Base-by-base conservation (phyloP, 2,797 vertebrate genomes). In the Dermochelys coriacea region DNA sequence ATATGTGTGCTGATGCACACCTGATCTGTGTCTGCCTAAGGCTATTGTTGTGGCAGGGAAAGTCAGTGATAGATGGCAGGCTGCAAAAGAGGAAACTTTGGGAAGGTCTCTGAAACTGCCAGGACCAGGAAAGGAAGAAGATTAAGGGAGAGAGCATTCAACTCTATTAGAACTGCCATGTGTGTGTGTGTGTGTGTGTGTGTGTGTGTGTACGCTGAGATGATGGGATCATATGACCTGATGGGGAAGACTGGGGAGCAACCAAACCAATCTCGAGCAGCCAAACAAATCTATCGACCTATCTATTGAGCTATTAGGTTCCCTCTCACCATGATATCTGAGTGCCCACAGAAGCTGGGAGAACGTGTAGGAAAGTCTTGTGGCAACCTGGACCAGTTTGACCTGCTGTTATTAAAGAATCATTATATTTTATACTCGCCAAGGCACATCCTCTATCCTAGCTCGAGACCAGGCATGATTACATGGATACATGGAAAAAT, bases 171-270 rank as follows among this genome's bases (percentile, higher is more conserved):
- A 75, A 15, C 50, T 16, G 47, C 41, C 3, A 5, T 51, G 18
- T 21, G 51, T 52, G 51, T 21, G 18, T 52, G 52, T 31, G 18
- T 21, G 51, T 52, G 51, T 21, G 18, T 52, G 52, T 31, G 34
- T 27, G 5, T 12, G 9, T 0, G 0, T 1, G 12, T 37, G 45
- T 3, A 8, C 7, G 0, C 0, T 0, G 51, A 68, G 37, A 54
- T 54, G 85, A 6, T 4, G 55, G 71, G 80, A 5, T 47, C 71
- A 29, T 10, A 29, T 47, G 41, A 12, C 45, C 27, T 47, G 45
- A 45, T 9, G 41, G 25, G 27, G 41, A 29, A 29, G 41, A 47
- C 25, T 16, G 37, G 11, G 8, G 23, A 15, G 18, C n/a, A 37
- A 37, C n/a, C 61, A 19, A 19, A n/a, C n/a, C n/a, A n/a, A 37